Percentiles rank a stretch among this genome's conserved stretches.
Evolutionary conservation across 1,140 invertebrate species (phyloP).

Genomic region (Ganaspis sp.): DNA sequence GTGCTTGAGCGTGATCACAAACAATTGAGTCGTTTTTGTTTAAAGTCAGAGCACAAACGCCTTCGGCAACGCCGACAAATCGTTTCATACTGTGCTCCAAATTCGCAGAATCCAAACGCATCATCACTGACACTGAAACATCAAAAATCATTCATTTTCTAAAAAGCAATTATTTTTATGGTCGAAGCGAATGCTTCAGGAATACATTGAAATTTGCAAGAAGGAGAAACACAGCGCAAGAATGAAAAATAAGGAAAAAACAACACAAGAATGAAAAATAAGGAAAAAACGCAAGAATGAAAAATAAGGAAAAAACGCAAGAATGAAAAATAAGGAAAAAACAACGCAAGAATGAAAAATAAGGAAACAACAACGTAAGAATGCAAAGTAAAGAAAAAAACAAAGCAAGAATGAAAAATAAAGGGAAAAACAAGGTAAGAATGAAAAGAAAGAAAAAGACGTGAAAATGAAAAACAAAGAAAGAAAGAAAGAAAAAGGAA

Average conservation of each 20-base stretch:
- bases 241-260: too few species aligned
- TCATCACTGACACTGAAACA: constrained; percentile 79
- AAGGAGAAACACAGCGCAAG: too few species aligned
- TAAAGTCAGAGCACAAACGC: constrained; percentile 70
- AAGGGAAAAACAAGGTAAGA: too few species aligned
- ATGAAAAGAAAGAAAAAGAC: too few species aligned
- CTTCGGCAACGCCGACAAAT: constrained; percentile 70
- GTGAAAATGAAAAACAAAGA: too few species aligned
- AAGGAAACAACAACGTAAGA: constrained; percentile 21
- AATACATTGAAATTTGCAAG: not conserved
- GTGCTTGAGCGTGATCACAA: constrained; percentile 67
- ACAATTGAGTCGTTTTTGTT: constrained; percentile 70
- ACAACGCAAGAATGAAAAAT: too few species aligned
- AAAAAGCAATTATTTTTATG: too few species aligned
- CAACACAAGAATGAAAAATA: too few species aligned
- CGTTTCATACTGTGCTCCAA: constrained; percentile 72
- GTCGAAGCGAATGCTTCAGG: too few species aligned
- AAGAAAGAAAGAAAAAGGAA: too few species aligned
- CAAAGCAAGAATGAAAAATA: not conserved
- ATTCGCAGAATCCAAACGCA: constrained; percentile 77
- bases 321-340: too few species aligned
- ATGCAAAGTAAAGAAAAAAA: not conserved
- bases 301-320: not conserved
- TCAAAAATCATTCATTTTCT: too few species aligned
- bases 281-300: constrained; percentile 17